Evolutionary conservation across 2,888 invertebrate species (phyloP).

Genomic region (Elmis aenea): DNA sequence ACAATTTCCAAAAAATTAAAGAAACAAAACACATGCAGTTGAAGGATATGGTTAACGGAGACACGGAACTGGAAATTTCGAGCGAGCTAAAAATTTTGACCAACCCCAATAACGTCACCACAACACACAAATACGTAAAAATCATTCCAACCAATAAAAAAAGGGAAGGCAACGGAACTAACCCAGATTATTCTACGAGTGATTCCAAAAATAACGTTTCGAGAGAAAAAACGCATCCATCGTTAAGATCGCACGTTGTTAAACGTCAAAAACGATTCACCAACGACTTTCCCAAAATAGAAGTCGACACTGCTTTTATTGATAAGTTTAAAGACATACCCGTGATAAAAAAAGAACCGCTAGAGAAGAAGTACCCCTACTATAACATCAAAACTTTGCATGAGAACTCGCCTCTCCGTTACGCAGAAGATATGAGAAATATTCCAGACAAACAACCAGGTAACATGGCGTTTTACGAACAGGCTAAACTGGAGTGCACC

Average conservation of each 20-base stretch:
- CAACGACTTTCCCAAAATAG: constrained; percentile 30
- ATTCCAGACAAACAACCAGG: constrained; percentile 61
- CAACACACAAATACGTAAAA: constrained; percentile 31
- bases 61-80: constrained; percentile 35
- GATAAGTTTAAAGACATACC: constrained; percentile 29
- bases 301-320: constrained; percentile 33
- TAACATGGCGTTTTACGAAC: constrained; percentile 67
- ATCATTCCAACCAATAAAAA: constrained; percentile 31
- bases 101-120: constrained; percentile 9
- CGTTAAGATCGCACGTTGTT: too few species aligned
- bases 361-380: constrained; percentile 65
- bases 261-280: constrained; percentile 23
- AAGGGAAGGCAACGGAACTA: not conserved
- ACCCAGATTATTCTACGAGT: not conserved
- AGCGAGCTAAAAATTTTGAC: constrained; percentile 35
- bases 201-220: too few species aligned
- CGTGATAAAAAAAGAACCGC: not conserved
- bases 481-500: constrained; percentile 51
- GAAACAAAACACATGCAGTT: constrained; percentile 14
- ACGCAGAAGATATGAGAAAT: constrained; percentile 58
- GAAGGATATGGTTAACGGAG: constrained; percentile 14
- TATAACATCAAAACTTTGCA: constrained; percentile 48
- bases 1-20: constrained; percentile 15
- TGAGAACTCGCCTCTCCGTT: constrained; percentile 59
- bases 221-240: too few species aligned